A percentile compares a stretch with the other conserved stretches of the same genome.
Evolutionary conservation across 2,797 vertebrate species (phyloP).

Genomic region (Hypotaenidia philippensis): DNA sequence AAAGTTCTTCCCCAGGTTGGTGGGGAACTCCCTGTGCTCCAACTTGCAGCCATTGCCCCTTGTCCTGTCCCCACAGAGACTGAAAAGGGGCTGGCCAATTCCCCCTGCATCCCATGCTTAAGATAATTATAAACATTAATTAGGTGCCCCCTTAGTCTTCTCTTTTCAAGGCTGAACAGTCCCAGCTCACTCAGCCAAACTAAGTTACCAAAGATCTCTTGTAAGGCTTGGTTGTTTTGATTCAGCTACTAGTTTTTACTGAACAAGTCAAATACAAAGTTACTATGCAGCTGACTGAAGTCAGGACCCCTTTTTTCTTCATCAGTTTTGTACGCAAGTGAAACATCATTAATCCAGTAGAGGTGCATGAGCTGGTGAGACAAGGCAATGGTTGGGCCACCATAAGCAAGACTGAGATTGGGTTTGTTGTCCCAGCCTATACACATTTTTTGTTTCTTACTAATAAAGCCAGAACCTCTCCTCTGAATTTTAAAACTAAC

Average conservation of each 20-base stretch:
- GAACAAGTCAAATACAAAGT: neutral
- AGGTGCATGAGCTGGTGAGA: neutral
- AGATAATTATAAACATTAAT: too few species aligned
- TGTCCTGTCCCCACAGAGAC: too few species aligned
- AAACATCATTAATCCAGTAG: neutral
- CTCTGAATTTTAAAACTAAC: neutral
- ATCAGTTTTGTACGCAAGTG: neutral
- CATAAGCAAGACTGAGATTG: neutral
- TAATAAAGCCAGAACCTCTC: neutral
- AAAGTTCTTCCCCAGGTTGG: too few species aligned
- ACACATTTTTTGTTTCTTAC: neutral
- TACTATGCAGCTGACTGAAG: neutral
- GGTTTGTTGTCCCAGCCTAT: neutral
- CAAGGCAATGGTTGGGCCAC: neutral
- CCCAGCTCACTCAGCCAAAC: too few species aligned
- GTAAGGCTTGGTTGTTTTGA: neutral
- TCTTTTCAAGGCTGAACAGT: too few species aligned
- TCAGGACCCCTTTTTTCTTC: neutral
- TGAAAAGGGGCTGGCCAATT: too few species aligned
- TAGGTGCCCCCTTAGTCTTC: too few species aligned
- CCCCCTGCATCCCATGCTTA: too few species aligned
- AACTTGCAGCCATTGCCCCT: too few species aligned
- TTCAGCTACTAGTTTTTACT: neutral
- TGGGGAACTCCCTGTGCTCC: too few species aligned
- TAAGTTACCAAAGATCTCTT: neutral